Evolutionary conservation across 92 coral and sea anemone genomes (phyloP).

Genomic region (Parazoanthus swiftii): DNA sequence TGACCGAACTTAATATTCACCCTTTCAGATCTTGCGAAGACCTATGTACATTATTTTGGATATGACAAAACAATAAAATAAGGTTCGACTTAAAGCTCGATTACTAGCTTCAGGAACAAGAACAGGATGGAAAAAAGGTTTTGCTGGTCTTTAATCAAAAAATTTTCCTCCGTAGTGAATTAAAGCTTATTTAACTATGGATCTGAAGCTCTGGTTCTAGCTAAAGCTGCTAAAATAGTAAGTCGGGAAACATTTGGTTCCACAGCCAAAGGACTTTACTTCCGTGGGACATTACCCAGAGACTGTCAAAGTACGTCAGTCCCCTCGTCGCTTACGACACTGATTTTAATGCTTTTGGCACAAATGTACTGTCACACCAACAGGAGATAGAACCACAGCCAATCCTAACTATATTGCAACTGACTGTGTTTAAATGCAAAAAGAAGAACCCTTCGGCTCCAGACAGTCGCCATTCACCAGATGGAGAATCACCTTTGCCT

Average conservation of each 20-base stretch:
- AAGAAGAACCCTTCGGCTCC: constrained; percentile 28
- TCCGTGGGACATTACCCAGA: constrained; percentile 41
- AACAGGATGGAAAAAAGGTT: constrained; percentile 34
- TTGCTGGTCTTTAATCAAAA: constrained; percentile 52
- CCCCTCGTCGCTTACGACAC: constrained; percentile 34
- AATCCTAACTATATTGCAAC: neutral
- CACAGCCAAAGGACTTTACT: constrained; percentile 25
- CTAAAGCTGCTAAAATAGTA: constrained; percentile 49
- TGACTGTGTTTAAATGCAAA: constrained; percentile 32
- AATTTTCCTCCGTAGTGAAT: constrained; percentile 32
- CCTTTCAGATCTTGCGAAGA: constrained; percentile 38
- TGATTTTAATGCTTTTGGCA: constrained; percentile 38
- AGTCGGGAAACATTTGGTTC: constrained; percentile 31
- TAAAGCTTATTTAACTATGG: constrained; percentile 42
- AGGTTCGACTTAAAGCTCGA: constrained; percentile 44
- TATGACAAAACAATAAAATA: constrained; percentile 50
- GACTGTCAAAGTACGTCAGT: constrained; percentile 48
- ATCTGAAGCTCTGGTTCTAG: constrained; percentile 51
- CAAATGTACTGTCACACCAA: too few relatives aligned
- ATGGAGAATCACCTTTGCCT: constrained; percentile 42
- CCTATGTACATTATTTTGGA: constrained; percentile 47
- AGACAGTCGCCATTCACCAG: constrained; percentile 5
- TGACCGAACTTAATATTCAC: constrained; percentile 25
- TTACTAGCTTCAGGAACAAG: constrained; percentile 9
- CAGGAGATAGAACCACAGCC: too few relatives aligned